These are phyloP conservation scores for Lasioglossum oenotherae DNA, from an alignment of 2,888 invertebrate genomes.

Conservation along the genomic window DNA sequence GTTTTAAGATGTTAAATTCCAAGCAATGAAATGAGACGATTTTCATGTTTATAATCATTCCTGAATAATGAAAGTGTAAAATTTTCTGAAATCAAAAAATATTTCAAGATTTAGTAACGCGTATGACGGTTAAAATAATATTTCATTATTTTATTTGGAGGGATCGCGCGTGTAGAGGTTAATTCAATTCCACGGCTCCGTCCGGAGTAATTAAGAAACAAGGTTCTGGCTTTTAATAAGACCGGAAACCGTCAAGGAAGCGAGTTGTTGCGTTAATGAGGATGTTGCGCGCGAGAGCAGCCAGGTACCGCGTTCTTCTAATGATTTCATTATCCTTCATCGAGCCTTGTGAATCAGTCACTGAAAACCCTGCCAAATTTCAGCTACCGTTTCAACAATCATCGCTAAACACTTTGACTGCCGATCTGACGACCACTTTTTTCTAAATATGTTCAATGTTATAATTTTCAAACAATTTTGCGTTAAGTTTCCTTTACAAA, in stretches of 20 bases:
- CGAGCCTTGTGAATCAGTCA: slow-evolving; percentile 44
- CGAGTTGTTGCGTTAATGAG: slow-evolving; percentile 52
- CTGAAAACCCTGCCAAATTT: slow-evolving; percentile 20
- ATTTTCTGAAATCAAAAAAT: neutral
- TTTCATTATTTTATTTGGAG: neutral
- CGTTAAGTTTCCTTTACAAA: no score
- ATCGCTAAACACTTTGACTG: neutral
- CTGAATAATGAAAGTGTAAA: no score
- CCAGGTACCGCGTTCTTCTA: slow-evolving; percentile 33
- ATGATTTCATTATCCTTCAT: slow-evolving; percentile 46
- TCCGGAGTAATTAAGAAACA: slow-evolving; percentile 8
- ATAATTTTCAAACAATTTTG: no score
- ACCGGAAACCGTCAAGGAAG: slow-evolving; percentile 7
- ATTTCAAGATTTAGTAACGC: neutral
- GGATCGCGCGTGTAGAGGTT: neutral
- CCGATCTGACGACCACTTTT: neutral
- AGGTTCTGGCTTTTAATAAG: neutral
- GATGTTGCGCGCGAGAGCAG: slow-evolving; percentile 18
- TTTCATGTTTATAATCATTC: no score
- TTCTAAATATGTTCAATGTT: no score
- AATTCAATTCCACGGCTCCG: neutral
- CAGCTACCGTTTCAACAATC: slow-evolving; percentile 51
- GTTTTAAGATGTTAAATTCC: neutral
- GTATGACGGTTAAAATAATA: neutral
- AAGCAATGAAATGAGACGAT: neutral